phyloP scores from a whole-genome alignment of 2,888 invertebrate genomes.

The Phragmatobia fuliginosa region DNA sequence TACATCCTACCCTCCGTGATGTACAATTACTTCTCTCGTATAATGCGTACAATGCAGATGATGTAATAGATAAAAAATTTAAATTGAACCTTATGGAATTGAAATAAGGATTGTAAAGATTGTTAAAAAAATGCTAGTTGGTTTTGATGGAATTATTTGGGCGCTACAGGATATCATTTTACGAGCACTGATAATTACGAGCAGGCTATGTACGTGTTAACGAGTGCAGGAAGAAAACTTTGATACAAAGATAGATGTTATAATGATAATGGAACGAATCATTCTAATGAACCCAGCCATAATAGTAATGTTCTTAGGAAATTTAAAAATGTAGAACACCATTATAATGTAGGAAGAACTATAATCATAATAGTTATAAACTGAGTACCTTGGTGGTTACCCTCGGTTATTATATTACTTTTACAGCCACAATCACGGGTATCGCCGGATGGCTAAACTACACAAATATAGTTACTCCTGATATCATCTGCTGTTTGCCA shows the following conservation, averaged over 20 bases:
- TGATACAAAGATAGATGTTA: conserved; percentile 35
- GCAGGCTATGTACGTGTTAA: conserved; percentile 46
- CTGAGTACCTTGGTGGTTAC: too few species aligned
- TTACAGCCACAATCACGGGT: too few species aligned
- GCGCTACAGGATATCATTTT: conserved; percentile 65
- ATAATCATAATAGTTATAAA: not conserved
- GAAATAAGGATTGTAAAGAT: conserved; percentile 18
- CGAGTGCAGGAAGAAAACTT: conserved; percentile 35
- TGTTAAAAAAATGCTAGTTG: conserved; percentile 33
- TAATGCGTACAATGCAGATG: conserved; percentile 15
- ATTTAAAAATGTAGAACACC: not conserved
- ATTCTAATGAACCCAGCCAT: conserved; percentile 24
- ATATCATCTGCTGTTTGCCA: too few species aligned
- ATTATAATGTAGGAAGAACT: not conserved
- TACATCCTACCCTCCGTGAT: conserved; percentile 28
- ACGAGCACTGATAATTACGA: conserved; percentile 59
- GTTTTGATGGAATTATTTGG: conserved; percentile 63
- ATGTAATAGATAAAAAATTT: conserved; percentile 15
- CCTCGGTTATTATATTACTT: too few species aligned
- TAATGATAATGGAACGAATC: conserved; percentile 18
- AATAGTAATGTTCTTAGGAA: conserved; percentile 12
- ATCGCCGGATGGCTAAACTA: too few species aligned
- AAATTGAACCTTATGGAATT: conserved; percentile 51
- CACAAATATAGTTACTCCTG: too few species aligned
- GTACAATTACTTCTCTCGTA: conserved; percentile 23